A percentile compares a stretch with the other conserved stretches of the same genome.
These are phyloP conservation scores for Pharmacophagus antenor DNA, from an alignment of 2,888 invertebrate genomes.

Conservation along the genomic window DNA sequence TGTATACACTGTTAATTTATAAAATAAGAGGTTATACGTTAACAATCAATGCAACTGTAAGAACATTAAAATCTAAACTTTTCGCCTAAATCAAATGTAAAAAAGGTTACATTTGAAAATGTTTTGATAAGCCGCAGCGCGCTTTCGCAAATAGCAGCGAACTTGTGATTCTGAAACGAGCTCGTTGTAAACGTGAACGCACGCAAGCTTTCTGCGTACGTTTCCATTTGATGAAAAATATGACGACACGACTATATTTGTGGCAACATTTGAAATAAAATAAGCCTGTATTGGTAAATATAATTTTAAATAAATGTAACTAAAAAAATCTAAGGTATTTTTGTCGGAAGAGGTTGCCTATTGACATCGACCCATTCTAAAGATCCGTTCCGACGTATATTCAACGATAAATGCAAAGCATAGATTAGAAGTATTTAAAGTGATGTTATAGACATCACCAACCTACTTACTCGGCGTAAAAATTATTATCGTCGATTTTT, in stretches of 20 bases:
- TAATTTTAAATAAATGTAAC: no score
- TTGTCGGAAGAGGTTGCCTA: no score
- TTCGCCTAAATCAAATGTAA: background rate
- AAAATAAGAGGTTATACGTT: background rate
- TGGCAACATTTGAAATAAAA: no score
- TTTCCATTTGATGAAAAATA: slow-evolving; percentile 48
- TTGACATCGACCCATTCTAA: no score
- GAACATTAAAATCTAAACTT: background rate
- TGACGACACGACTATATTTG: slow-evolving; percentile 26
- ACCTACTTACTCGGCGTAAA: no score
- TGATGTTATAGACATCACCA: no score
- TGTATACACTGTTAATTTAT: background rate
- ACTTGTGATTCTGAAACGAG: slow-evolving; percentile 47
- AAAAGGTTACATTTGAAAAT: background rate
- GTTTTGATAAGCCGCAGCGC: slow-evolving; percentile 38
- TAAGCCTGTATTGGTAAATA: no score
- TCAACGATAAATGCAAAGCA: no score
- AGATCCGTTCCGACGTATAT: no score
- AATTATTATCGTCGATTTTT: no score
- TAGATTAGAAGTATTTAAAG: no score
- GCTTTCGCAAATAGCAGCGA: slow-evolving; percentile 57
- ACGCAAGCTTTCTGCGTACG: slow-evolving; percentile 50
- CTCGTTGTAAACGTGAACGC: slow-evolving; percentile 46
- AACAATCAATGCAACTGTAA: background rate
- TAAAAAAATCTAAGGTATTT: no score